phyloP scores from a whole-genome alignment of 2,797 vertebrate species.

The Pipistrellus kuhlii region DNA sequence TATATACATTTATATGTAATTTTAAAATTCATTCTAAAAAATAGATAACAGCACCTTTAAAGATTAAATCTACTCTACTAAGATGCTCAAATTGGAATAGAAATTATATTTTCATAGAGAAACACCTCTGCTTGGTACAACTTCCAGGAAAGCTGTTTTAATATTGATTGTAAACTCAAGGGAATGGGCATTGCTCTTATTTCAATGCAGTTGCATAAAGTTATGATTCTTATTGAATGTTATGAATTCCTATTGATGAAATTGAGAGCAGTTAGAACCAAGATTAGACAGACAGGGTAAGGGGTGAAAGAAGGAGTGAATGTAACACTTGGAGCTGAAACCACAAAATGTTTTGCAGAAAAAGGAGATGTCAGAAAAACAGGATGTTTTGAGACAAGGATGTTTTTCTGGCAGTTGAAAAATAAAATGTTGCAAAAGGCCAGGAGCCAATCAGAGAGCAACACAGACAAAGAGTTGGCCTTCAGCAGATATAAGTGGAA shows the following conservation, averaged over 20 bases:
- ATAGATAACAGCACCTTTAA: neutral
- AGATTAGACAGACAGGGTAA: too few relatives aligned
- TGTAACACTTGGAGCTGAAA: too few relatives aligned
- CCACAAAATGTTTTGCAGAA: too few relatives aligned
- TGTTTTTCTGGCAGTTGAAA: too few relatives aligned
- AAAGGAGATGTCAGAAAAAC: too few relatives aligned
- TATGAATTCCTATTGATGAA: neutral
- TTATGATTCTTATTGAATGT: neutral
- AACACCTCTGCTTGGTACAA: neutral
- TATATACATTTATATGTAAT: neutral
- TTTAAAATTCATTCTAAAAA: neutral
- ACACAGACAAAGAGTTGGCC: too few relatives aligned
- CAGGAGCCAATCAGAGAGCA: too few relatives aligned
- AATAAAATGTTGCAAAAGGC: too few relatives aligned
- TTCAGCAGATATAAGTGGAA: too few relatives aligned
- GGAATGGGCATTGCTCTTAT: neutral
- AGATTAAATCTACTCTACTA: neutral
- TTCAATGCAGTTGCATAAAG: neutral
- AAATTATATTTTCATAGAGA: neutral
- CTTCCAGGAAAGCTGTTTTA: slow-evolving; percentile 12
- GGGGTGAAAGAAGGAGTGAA: too few relatives aligned
- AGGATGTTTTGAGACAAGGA: too few relatives aligned
- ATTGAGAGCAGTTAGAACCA: too few relatives aligned
- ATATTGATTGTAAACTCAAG: slow-evolving; percentile 24
- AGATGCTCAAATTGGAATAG: neutral